Conservation (phyloP, 2,888 invertebrate species). For the Sinhomidia bicolor region DNA sequence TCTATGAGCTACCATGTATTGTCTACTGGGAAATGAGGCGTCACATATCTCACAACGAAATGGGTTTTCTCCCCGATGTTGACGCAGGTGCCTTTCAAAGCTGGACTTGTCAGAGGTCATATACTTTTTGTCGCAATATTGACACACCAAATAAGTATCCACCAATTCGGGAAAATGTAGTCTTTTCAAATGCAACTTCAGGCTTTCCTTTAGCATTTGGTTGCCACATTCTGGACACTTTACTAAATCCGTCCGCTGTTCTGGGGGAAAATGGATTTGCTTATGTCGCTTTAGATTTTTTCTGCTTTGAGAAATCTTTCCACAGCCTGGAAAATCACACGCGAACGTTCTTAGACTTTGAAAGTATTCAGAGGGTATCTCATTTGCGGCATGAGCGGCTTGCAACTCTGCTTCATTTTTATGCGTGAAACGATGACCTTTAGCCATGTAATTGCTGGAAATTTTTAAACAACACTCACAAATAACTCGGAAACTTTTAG, state of each 20-base stretch:
- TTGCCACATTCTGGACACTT: neutral
- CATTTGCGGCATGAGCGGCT: neutral
- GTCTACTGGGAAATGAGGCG: too few relatives aligned
- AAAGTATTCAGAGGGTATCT: neutral
- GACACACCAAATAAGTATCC: neutral
- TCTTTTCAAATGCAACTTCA: neutral
- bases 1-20: neutral
- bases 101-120: neutral
- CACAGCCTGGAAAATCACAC: too few relatives aligned
- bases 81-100: neutral
- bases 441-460: neutral
- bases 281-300: neutral
- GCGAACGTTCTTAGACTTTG: neutral
- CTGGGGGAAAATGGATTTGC: neutral
- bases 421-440: neutral
- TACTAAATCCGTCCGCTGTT: neutral
- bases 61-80: neutral
- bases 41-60: neutral
- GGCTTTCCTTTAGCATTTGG: neutral
- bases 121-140: neutral
- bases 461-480: slow-evolving; percentile 2
- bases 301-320: too few relatives aligned
- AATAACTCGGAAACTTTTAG: neutral
- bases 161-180: neutral
- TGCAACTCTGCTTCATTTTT: slow-evolving; percentile 5